Percentiles rank a stretch among this genome's conserved stretches.
phyloP scores from a whole-genome alignment of 2,113 vertebrate species.

The Pituophis catenifer region DNA sequence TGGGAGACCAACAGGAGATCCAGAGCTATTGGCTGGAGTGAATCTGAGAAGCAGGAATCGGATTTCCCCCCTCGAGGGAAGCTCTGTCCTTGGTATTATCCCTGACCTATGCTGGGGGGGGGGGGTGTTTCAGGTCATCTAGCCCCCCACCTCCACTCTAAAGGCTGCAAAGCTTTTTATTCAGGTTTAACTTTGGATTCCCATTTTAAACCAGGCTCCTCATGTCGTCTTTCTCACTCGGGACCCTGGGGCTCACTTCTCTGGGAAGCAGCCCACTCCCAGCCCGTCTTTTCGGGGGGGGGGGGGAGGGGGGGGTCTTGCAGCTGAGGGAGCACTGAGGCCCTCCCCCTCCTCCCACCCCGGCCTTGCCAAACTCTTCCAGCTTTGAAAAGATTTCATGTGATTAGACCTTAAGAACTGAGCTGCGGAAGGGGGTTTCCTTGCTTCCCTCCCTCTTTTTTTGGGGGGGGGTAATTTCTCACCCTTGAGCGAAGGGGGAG shows the following conservation, averaged over 20 bases:
- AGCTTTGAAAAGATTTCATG: neutral
- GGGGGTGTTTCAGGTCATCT: neutral
- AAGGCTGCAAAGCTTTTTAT: neutral
- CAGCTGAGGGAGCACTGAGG: neutral
- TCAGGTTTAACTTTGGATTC: too few relatives aligned
- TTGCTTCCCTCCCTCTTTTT: neutral
- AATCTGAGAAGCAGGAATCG: too few relatives aligned
- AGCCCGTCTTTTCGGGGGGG: fast-evolving
- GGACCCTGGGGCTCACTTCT: neutral
- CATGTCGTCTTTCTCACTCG: too few relatives aligned
- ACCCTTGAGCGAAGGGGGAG: neutral
- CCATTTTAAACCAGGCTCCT: too few relatives aligned
- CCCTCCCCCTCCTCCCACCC: too few relatives aligned
- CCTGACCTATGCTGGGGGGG: too few relatives aligned
- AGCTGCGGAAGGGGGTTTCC: too few relatives aligned
- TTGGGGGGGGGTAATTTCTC: too few relatives aligned
- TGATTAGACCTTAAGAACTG: neutral
- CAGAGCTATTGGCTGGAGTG: too few relatives aligned
- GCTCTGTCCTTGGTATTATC: too few relatives aligned
- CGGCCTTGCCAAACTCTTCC: too few relatives aligned
- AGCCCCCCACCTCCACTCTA: neutral
- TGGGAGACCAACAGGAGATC: neutral
- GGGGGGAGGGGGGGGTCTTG: neutral
- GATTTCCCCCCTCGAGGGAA: too few relatives aligned
- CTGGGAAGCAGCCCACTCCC: neutral